phyloP scores from a whole-genome alignment of 1,140 invertebrate species.

The Drosophila kikkawai region DNA sequence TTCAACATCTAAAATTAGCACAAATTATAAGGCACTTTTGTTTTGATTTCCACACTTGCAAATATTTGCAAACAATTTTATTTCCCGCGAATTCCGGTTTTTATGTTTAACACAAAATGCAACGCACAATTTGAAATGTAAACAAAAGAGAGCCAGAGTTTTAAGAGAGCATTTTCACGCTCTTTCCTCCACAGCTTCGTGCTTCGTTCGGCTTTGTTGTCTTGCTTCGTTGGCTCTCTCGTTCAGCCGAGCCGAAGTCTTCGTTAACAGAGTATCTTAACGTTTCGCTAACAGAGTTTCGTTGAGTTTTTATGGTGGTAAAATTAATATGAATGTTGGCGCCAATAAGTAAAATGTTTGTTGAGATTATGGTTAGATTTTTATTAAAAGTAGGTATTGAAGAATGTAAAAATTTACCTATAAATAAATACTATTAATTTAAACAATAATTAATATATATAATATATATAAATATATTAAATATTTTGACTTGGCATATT shows the following conservation, averaged over 20 bases:
- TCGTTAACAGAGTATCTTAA: conserved; percentile 12
- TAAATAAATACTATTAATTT: too few species aligned
- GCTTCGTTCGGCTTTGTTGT: background rate
- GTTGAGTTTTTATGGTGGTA: conserved; percentile 30
- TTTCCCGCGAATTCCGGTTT: conserved; percentile 18
- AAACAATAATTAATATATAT: too few species aligned
- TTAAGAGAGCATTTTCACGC: background rate
- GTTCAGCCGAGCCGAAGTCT: background rate
- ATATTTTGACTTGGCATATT: too few species aligned
- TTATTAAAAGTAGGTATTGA: too few species aligned
- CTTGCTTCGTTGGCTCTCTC: background rate
- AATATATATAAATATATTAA: too few species aligned
- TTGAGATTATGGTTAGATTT: too few species aligned
- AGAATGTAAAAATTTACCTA: too few species aligned
- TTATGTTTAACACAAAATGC: conserved; percentile 13
- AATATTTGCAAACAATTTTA: conserved; percentile 15
- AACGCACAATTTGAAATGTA: conserved; percentile 13
- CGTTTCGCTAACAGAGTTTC: conserved; percentile 14
- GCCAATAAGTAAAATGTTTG: background rate
- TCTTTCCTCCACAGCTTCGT: conserved; percentile 4
- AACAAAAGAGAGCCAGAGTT: background rate
- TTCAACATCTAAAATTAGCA: background rate
- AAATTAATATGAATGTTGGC: conserved; percentile 8
- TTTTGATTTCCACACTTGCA: conserved; percentile 2
- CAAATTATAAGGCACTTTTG: conserved; percentile 1